Conservation (phyloP, 2,888 invertebrate genomes). For the Lottia gigantea region DNA sequence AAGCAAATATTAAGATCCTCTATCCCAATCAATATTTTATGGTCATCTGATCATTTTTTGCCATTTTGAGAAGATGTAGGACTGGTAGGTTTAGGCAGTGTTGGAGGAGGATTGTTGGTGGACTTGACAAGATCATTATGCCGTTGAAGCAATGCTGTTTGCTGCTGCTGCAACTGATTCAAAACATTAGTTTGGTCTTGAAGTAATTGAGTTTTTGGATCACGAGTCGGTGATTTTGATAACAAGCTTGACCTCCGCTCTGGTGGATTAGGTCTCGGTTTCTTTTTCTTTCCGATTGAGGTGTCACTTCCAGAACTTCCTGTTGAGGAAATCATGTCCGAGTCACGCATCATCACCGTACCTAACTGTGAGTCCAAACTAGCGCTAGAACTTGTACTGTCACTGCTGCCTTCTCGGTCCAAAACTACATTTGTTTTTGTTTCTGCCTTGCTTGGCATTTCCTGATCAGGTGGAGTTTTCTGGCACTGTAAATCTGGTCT, state of each 20-base stretch:
- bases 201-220: background rate
- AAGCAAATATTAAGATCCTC: no score
- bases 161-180: background rate
- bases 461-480: constrained; percentile 28
- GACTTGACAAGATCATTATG: background rate
- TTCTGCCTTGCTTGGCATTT: background rate
- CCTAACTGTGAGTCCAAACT: constrained; percentile 50
- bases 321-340: constrained; percentile 11
- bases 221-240: constrained; percentile 27
- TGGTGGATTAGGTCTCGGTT: constrained; percentile 52
- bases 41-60: background rate
- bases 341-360: constrained; percentile 33
- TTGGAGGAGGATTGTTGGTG: background rate
- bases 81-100: constrained; percentile 1
- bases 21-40: no score
- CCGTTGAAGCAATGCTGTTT: background rate
- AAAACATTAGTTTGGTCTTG: background rate
- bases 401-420: constrained; percentile 43
- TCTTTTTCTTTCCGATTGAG: constrained; percentile 25
- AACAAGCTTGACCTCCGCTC: constrained; percentile 51
- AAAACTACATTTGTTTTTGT: background rate
- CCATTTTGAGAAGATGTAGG: background rate
- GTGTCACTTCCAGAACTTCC: constrained; percentile 19
- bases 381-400: constrained; percentile 46
- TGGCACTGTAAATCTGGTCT: constrained; percentile 46